Percentiles rank a stretch among this genome's conserved stretches.
These are phyloP conservation scores for Trissolcus japonicus DNA, from an alignment of 2,888 invertebrate genomes.

Conservation along the genomic window DNA sequence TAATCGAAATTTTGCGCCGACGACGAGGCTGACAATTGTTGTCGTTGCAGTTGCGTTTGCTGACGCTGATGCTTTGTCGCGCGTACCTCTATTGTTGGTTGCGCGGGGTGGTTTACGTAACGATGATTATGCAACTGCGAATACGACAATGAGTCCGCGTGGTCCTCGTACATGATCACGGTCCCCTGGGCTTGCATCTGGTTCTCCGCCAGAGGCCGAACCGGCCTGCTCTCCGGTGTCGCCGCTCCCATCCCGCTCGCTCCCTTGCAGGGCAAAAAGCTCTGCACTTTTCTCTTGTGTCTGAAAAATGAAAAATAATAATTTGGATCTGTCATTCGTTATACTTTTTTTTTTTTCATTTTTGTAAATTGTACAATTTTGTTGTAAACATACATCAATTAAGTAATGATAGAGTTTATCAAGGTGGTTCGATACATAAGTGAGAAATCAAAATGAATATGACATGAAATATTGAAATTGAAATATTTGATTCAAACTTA, in stretches of 20 bases:
- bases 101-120: conserved; percentile 64
- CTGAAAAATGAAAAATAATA: conserved; percentile 79
- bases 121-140: conserved; percentile 74
- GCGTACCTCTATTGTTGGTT: conserved; percentile 70
- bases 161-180: conserved; percentile 87
- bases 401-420: no score
- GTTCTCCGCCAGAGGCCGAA: conserved; percentile 70
- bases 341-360: no score
- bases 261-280: conserved; percentile 89
- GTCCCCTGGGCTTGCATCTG: conserved; percentile 75
- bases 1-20: conserved; percentile 71
- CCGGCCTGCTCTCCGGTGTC: conserved; percentile 76
- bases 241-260: conserved; percentile 76
- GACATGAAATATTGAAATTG: no score
- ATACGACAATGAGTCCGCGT: conserved; percentile 81
- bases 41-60: conserved; percentile 64
- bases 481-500: no score
- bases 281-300: conserved; percentile 91
- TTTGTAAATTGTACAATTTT: no score
- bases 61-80: conserved; percentile 65
- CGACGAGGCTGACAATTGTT: conserved; percentile 52
- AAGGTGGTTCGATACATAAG: no score
- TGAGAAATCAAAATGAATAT: no score
- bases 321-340: background rate
- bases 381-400: no score